Percentiles rank a stretch among this genome's conserved stretches.
These are phyloP conservation scores for Drosophila monieri DNA, from an alignment of 2,888 invertebrate species.

Conservation along the genomic window DNA sequence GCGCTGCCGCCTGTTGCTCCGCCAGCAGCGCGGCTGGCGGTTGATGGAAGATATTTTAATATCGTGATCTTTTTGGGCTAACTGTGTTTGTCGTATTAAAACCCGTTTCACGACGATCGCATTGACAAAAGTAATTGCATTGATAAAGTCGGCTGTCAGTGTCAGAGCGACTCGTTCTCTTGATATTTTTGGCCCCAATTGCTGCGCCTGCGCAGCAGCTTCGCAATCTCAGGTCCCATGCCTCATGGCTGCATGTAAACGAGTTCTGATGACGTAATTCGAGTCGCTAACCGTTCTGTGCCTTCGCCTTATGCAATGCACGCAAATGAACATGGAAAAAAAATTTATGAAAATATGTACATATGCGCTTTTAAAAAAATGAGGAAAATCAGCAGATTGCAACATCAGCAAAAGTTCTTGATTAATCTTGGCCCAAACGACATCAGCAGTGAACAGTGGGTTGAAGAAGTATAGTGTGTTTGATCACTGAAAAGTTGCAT, in stretches of 20 bases:
- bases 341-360: constrained; percentile 46
- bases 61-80: constrained; percentile 31
- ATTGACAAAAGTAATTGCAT: constrained; percentile 69
- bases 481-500: too few species aligned
- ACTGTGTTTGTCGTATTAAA: constrained; percentile 32
- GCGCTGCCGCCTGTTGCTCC: constrained; percentile 28
- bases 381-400: constrained; percentile 53
- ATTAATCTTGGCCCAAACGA: constrained; percentile 32
- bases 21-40: neutral
- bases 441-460: constrained; percentile 39
- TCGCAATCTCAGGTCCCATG: constrained; percentile 13
- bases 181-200: constrained; percentile 63
- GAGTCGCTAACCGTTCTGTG: constrained; percentile 36
- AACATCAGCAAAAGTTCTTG: constrained; percentile 67
- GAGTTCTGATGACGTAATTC: constrained; percentile 74
- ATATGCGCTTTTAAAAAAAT: constrained; percentile 27
- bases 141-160: constrained; percentile 65
- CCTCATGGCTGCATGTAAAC: constrained; percentile 58
- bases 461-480: too few species aligned
- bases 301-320: constrained; percentile 57
- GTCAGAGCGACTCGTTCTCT: constrained; percentile 40
- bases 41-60: constrained; percentile 5
- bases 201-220: constrained; percentile 26
- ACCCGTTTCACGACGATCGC: constrained; percentile 39
- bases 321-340: constrained; percentile 55